Percentiles rank a stretch among this genome's conserved stretches.
Conservation (phyloP, 2,113 vertebrate species). For the Nycticebus coucang region DNA sequence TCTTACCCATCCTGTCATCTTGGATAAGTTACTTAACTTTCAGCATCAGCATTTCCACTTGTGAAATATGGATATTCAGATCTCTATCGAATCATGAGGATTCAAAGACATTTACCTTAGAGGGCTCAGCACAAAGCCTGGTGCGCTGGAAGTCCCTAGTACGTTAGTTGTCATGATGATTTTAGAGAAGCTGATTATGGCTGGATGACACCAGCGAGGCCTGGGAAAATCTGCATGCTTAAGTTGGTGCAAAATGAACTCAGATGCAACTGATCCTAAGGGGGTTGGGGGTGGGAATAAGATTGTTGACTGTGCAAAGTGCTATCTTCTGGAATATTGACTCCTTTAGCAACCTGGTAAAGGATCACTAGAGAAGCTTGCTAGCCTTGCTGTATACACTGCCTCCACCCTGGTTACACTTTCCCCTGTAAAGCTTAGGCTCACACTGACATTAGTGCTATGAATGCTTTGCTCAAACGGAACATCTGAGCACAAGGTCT, state of each 20-base stretch:
- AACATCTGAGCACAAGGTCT: conserved; percentile 1
- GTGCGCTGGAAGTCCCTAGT: background rate
- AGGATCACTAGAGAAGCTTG: background rate
- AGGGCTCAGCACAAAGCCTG: background rate
- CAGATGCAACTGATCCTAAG: background rate
- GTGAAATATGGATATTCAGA: background rate
- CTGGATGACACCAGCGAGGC: background rate
- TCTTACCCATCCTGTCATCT: background rate
- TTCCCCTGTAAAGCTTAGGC: background rate
- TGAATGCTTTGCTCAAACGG: conserved; percentile 8
- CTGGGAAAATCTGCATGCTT: background rate
- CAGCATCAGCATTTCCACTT: background rate
- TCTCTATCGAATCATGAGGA: background rate
- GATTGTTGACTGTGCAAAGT: background rate
- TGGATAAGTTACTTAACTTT: background rate
- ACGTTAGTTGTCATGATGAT: background rate
- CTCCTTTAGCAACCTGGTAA: background rate
- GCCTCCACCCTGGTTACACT: background rate
- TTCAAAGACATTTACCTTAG: background rate
- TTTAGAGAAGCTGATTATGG: background rate
- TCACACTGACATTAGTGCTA: background rate
- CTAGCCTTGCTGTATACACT: background rate
- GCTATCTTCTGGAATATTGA: background rate
- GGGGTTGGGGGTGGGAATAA: background rate
- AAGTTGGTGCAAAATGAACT: background rate